Evolutionary conservation across 1,140 invertebrate genomes (phyloP), one percentile per base, ranked within the genome.

Genomic region (Conus ventricosus): DNA sequence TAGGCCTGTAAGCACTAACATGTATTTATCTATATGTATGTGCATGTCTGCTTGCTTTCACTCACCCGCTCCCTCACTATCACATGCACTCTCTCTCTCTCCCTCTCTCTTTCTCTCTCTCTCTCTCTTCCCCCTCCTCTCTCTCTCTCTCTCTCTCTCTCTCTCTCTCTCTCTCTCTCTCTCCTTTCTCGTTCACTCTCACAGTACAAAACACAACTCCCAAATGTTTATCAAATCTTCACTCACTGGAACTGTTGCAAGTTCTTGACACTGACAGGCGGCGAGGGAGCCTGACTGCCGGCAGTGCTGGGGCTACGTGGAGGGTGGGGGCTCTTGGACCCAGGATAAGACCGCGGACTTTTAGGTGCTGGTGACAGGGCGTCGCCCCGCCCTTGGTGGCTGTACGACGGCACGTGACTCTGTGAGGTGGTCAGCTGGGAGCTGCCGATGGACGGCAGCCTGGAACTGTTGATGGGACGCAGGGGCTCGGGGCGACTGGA

Each of bases 231-330:
- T 4, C 57, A 60, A 60, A 51, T 25, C 20, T 51, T 27, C 85
- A 87, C 88, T 84, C 63, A 89, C 88, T 87, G 86, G 25, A 89
- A 83, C 81, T 89, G 85, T 23, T 89, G 78, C n/a, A 71, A 10
- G 7, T 63, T 87, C 55, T 60, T 82, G 27, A 13, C 63, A 27
- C 23, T 57, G 71, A 78, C 25, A 39, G 85, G 54, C 10, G 85
- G 7, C 13, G 85, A 55, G 1, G 71, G 27, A 20, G 5, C 27
- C n/a, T 75, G 63, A n/a, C 39, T 54, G 27, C 71, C 53, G 0
- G 67, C 60, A 1, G 4, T 13, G 8, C 39, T 17, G 80, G 80
- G 80, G 25, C 80, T 81, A 23, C 39, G 39, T 54, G 80, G 80
- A 23, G 80, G 80, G 20, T 23, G 80, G 53, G 85, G 75, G 53